These are phyloP conservation scores for Tachyglossus aculeatus DNA, from an alignment of 2,797 vertebrate species.

Conservation along the genomic window DNA sequence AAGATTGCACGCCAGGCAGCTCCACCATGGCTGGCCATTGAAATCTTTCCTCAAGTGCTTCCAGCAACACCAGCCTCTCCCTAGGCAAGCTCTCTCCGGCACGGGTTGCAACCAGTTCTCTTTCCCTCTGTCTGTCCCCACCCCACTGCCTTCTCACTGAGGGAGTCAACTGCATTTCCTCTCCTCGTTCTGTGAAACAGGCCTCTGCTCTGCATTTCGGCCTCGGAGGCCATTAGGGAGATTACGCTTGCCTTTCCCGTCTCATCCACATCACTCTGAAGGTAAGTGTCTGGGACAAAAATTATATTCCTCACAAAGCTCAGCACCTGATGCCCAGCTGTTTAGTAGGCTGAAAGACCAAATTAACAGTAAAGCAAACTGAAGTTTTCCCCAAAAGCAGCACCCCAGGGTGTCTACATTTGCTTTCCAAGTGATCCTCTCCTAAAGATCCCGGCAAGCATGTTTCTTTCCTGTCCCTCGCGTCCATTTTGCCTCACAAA, in stretches of 20 bases:
- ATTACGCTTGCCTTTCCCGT: constrained; percentile 33
- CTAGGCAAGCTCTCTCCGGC: constrained; percentile 2
- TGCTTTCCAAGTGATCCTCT: constrained; percentile 63
- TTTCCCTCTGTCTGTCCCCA: not conserved
- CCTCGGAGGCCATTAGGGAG: constrained; percentile 50
- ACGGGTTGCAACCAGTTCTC: not conserved
- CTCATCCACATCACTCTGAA: constrained; percentile 31
- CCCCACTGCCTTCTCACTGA: not conserved
- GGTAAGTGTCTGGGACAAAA: constrained; percentile 51
- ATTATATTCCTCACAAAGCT: constrained; percentile 42
- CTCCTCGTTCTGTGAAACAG: not conserved
- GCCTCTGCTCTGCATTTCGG: constrained; percentile 44
- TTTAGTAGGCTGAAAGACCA: constrained; percentile 55
- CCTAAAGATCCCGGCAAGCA: constrained; percentile 55
- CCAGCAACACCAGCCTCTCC: not conserved
- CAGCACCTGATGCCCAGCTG: constrained; percentile 81
- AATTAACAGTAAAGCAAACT: constrained; percentile 34
- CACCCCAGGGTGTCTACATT: constrained; percentile 61
- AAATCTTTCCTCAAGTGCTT: fast-evolving
- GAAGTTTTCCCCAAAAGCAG: constrained; percentile 56
- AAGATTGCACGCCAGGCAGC: not conserved
- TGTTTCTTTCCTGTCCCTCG: constrained; percentile 13
- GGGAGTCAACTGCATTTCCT: not conserved
- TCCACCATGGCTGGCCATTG: not conserved
- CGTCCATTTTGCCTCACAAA: not conserved